Evolutionary conservation across 2,113 vertebrate genomes (phyloP).

Genomic region (Emydocephalus ijimae): DNA sequence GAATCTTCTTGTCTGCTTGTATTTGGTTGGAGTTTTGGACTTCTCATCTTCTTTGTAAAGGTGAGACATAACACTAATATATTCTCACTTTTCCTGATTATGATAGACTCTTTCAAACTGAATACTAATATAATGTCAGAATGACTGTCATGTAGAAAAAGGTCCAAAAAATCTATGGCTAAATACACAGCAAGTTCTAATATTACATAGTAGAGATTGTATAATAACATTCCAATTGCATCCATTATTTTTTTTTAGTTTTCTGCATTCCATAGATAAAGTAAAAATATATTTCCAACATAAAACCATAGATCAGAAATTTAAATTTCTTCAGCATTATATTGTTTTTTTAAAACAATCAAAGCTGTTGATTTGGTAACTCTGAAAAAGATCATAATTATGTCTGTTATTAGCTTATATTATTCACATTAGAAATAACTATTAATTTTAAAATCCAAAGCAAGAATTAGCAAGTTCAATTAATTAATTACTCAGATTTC

Average conservation of each 20-base stretch:
- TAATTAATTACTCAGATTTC: constrained; percentile 3
- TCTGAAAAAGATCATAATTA: neutral
- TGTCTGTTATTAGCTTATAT: neutral
- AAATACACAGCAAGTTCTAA: neutral
- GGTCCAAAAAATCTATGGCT: neutral
- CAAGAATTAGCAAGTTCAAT: neutral
- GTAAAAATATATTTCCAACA: neutral
- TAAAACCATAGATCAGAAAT: neutral
- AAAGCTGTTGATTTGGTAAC: neutral
- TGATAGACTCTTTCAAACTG: neutral
- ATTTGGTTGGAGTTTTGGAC: too few relatives aligned
- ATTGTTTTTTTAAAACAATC: neutral
- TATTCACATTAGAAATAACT: neutral
- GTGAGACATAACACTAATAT: neutral
- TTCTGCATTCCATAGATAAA: neutral
- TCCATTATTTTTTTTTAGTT: neutral
- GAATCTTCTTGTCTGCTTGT: too few relatives aligned
- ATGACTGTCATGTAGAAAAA: neutral
- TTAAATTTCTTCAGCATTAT: neutral
- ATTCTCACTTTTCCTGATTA: neutral
- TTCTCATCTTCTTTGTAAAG: too few relatives aligned
- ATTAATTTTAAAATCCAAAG: constrained; percentile 3
- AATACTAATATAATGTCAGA: neutral
- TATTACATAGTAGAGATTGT: neutral
- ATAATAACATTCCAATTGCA: neutral